Conservation (phyloP, 2,888 invertebrate genomes). For the Apodemia mormo region DNA sequence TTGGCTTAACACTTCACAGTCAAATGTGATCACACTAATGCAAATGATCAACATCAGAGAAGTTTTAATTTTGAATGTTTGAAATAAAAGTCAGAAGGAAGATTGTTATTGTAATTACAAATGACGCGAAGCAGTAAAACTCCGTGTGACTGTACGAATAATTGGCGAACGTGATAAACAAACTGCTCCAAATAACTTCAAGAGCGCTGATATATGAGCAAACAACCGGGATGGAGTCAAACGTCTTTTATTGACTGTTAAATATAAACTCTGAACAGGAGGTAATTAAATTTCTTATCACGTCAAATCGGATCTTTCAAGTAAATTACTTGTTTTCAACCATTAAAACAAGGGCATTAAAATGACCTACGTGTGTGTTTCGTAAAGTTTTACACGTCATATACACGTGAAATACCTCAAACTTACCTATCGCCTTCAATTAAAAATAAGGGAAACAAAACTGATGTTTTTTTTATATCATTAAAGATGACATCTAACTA, state of each 20-base stretch:
- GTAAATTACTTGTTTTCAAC: not conserved
- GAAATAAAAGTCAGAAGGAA: slow-evolving; percentile 24
- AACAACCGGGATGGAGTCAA: slow-evolving; percentile 16
- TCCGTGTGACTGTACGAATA: slow-evolving; percentile 58
- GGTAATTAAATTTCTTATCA: slow-evolving; percentile 14
- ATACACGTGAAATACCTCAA: not conserved
- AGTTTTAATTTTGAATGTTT: slow-evolving; percentile 22
- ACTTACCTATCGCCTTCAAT: no score
- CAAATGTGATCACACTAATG: not conserved
- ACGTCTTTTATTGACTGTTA: slow-evolving; percentile 13
- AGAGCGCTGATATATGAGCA: slow-evolving; percentile 18
- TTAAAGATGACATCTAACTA: no score
- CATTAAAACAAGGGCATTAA: slow-evolving; percentile 11
- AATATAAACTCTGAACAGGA: slow-evolving; percentile 16
- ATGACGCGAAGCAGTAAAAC: slow-evolving; percentile 38
- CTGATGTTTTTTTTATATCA: not conserved
- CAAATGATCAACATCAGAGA: slow-evolving; percentile 6
- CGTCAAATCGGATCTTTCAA: not conserved
- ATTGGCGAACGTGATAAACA: slow-evolving; percentile 54
- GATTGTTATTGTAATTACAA: slow-evolving; percentile 32
- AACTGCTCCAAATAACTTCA: slow-evolving; percentile 57
- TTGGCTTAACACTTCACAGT: not conserved
- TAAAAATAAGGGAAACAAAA: not conserved
- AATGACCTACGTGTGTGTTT: not conserved
- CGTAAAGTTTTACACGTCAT: not conserved